Conservation (phyloP, 30 jellyfish, hydroid and myxozoan genomes). For the Turritopsis dohrnii region DNA sequence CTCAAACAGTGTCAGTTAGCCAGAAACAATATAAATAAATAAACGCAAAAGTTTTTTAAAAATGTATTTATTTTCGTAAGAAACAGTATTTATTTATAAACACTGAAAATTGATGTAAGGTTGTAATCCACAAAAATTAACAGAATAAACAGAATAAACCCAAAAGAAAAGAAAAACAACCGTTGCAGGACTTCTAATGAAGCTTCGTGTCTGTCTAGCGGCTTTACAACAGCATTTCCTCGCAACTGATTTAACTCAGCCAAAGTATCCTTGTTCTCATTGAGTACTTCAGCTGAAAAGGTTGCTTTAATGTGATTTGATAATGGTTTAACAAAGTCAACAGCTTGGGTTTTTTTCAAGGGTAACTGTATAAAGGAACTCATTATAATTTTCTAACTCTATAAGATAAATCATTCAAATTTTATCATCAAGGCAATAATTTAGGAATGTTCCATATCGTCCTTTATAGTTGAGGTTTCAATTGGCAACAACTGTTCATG, state of each 20-base stretch:
- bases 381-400: slow-evolving; percentile 26
- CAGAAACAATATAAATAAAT: no score
- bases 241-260: slow-evolving; percentile 89
- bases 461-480: no score
- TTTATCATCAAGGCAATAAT: no score
- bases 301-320: slow-evolving; percentile 71
- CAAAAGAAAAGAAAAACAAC: slow-evolving; percentile 17
- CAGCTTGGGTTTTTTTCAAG: slow-evolving; percentile 72
- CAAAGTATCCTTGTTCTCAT: slow-evolving; percentile 62
- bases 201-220: slow-evolving; percentile 81
- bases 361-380: slow-evolving; percentile 53
- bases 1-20: no score
- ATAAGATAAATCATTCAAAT: no score
- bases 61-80: no score
- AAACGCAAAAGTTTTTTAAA: no score
- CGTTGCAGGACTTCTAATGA: slow-evolving; percentile 77
- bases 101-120: no score
- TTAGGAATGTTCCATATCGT: no score
- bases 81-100: no score
- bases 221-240: slow-evolving; percentile 71
- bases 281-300: slow-evolving; percentile 60
- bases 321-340: slow-evolving; percentile 74
- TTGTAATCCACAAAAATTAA: no score
- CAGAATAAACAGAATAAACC: not conserved
- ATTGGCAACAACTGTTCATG: no score